Base-by-base conservation (phyloP, 2,888 invertebrate species). In the Scrobipalpa atriplicella region DNA sequence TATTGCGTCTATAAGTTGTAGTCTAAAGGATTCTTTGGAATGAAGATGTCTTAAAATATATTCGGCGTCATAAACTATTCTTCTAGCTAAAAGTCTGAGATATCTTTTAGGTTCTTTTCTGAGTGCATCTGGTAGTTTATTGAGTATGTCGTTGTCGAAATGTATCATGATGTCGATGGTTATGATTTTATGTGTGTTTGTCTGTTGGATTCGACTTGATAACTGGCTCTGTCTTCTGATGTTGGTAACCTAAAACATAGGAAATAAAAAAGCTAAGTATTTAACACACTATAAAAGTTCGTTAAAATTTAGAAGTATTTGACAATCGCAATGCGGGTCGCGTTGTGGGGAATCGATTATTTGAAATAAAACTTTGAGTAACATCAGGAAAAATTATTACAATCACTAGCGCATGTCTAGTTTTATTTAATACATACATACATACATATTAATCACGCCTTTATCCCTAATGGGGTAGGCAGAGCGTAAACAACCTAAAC, bases 91-190 rank as follows among this genome's bases (percentile, higher is more conserved):
- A 1, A 47, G 47, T 5, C 16, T 47, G 16, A 47, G 47, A n/a
- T 47, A 47, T 47, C n/a, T 47, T n/a, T 47, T 47, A 0, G 47
- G 47, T n/a, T 47, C n/a, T 47, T n/a, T 47, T 16, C 16, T 3
- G 6, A 47, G n/a, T 16, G 47, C 5, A 1, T 47, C 16, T 8
- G 47, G 47, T 5, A 47, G 16, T 47, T 47, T 47, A 2, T n/a
- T 2, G n/a, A 16, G 16, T 5, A 47, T 47, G 5, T 47, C 16
- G 47, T 47, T 47, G 47, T 47, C 47, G 8, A 47, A 47, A 47
- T 47, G 47, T n/a, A 47, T 47, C 47, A 47, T n/a, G 16, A 47
- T 47, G 47, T 16, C 47, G 5, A 47, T n/a, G n/a, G 47, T 47
- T n/a, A 47, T 47, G n/a, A n/a, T 16, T 16, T 47, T 47, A 2